These are phyloP conservation scores for Sturnus vulgaris DNA, from an alignment of 2,113 vertebrate genomes.

Conservation along the genomic window DNA sequence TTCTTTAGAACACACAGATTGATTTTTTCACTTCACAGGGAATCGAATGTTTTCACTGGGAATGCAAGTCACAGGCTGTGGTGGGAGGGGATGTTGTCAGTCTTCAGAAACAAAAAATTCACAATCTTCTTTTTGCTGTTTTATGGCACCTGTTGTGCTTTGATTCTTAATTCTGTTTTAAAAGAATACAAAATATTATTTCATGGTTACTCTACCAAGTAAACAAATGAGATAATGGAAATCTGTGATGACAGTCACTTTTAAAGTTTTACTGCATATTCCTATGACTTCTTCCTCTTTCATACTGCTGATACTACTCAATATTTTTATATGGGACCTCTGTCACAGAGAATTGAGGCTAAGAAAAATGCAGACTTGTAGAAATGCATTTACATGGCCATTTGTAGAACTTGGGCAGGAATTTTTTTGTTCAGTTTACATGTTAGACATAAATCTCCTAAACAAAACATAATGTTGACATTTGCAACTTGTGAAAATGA, in stretches of 20 bases:
- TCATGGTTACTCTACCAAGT: background rate
- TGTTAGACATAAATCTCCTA: background rate
- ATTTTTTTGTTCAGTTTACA: background rate
- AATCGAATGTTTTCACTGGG: background rate
- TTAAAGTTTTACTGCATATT: background rate
- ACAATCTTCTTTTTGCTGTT: background rate
- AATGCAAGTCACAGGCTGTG: background rate
- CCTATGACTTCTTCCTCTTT: background rate
- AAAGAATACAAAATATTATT: background rate
- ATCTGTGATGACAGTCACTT: background rate
- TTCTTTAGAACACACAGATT: background rate
- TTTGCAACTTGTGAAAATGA: background rate
- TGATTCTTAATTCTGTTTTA: background rate
- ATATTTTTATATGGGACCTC: background rate
- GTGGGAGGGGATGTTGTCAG: background rate
- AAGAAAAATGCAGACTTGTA: background rate
- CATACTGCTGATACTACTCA: background rate
- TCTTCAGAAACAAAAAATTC: constrained; percentile 1
- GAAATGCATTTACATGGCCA: background rate
- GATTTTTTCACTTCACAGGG: background rate
- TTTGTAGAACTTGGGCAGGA: background rate
- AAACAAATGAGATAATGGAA: background rate
- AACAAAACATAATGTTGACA: background rate
- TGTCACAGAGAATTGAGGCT: background rate
- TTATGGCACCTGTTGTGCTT: background rate